Percentiles rank a stretch among this genome's conserved stretches.
phyloP scores from a whole-genome alignment of 2,888 invertebrate genomes.

The Caenorhabditis panamensis region DNA sequence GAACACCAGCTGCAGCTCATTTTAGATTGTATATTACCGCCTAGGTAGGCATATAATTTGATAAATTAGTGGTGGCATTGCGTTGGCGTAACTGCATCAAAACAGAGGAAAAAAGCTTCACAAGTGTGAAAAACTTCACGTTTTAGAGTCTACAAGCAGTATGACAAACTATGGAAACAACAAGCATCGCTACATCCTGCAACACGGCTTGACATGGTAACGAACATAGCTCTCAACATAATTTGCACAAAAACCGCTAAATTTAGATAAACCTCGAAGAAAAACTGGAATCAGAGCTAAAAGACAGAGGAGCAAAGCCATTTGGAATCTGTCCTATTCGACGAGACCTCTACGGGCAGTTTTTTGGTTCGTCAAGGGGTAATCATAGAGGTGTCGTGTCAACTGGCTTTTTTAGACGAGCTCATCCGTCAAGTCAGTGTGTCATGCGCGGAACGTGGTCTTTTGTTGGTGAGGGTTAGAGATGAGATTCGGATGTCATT shows the following conservation, averaged over 20 bases:
- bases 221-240: too few relatives aligned
- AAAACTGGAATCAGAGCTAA: slow-evolving; percentile 91
- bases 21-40: slow-evolving; percentile 77
- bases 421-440: slow-evolving; percentile 94
- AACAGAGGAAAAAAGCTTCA: not conserved
- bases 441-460: slow-evolving; percentile 95
- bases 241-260: too few relatives aligned
- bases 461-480: slow-evolving; percentile 92
- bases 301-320: slow-evolving; percentile 89
- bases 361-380: too few relatives aligned
- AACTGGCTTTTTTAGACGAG: slow-evolving; percentile 86
- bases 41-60: slow-evolving; percentile 60
- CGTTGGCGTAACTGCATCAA: not conserved
- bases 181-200: slow-evolving; percentile 96
- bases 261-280: slow-evolving; percentile 90
- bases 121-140: too few relatives aligned
- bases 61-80: slow-evolving; percentile 12
- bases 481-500: slow-evolving; percentile 97
- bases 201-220: slow-evolving; percentile 90
- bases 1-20: slow-evolving; percentile 77
- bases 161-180: slow-evolving; percentile 83
- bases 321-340: slow-evolving; percentile 79
- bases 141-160: slow-evolving; percentile 82
- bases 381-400: too few relatives aligned
- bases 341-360: slow-evolving; percentile 75